Percentiles rank a stretch among this genome's conserved stretches.
phyloP scores from a whole-genome alignment of 1,140 invertebrate species.

The Elymnias hypermnestra region DNA sequence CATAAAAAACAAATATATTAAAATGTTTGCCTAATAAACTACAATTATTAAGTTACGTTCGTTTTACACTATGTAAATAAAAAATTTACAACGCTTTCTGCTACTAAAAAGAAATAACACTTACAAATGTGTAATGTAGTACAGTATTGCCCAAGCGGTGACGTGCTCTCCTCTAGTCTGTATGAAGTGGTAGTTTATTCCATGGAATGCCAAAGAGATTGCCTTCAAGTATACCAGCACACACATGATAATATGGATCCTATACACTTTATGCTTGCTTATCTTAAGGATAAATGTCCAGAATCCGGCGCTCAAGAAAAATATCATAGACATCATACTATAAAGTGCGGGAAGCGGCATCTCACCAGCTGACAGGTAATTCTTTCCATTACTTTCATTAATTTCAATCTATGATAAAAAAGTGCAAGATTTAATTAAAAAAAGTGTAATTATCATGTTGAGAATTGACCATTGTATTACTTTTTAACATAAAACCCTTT shows the following conservation, averaged over 20 bases:
- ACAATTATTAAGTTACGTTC: no score
- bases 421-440: no score
- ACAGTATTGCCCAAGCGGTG: conserved; percentile 97
- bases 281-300: conserved; percentile 94
- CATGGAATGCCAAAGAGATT: conserved; percentile 95
- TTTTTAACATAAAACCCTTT: no score
- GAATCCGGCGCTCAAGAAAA: conserved; percentile 91
- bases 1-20: no score
- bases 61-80: neutral
- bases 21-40: no score
- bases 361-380: conserved; percentile 97
- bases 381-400: conserved; percentile 88
- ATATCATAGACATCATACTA: conserved; percentile 93
- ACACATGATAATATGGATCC: conserved; percentile 98
- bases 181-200: conserved; percentile 98
- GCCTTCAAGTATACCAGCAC: conserved; percentile 95
- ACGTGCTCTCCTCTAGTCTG: conserved; percentile 95
- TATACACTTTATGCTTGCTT: conserved; percentile 92
- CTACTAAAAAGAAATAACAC: no score
- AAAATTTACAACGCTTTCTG: neutral
- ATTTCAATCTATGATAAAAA: conserved; percentile 84
- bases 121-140: conserved; percentile 96
- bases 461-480: no score
- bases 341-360: conserved; percentile 96
- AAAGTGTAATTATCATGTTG: no score